Conservation (phyloP, 2,888 invertebrate species). For the Trimorus sp. region DNA sequence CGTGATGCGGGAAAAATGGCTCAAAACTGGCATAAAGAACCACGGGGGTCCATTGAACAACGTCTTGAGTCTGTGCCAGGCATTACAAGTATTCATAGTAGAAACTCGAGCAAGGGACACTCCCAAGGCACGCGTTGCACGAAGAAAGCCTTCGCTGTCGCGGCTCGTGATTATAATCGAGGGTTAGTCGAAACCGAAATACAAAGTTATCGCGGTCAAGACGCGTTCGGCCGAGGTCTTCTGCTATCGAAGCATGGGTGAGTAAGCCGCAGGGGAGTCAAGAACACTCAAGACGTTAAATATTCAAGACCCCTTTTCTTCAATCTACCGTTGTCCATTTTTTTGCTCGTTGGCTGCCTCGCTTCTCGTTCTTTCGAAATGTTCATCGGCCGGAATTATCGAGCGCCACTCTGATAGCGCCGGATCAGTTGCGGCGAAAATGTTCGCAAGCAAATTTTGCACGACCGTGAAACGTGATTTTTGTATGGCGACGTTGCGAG, state of each 20-base stretch:
- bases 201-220: conserved; percentile 63
- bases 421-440: background rate
- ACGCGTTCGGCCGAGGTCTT: conserved; percentile 58
- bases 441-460: background rate
- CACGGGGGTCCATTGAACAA: conserved; percentile 57
- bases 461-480: too few species aligned
- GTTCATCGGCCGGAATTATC: conserved; percentile 36
- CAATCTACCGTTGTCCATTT: conserved; percentile 55
- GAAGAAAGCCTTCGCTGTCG: conserved; percentile 52
- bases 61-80: conserved; percentile 58
- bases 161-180: conserved; percentile 61
- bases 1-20: conserved; percentile 47
- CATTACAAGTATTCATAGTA: conserved; percentile 55
- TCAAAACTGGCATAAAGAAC: conserved; percentile 60
- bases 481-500: too few species aligned
- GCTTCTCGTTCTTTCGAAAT: conserved; percentile 24
- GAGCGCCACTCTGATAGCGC: conserved; percentile 18
- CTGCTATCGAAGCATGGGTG: conserved; percentile 51
- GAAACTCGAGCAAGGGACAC: conserved; percentile 57
- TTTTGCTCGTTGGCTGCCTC: conserved; percentile 57
- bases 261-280: conserved; percentile 52
- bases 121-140: conserved; percentile 61
- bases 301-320: conserved; percentile 69
- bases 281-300: conserved; percentile 71
- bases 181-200: conserved; percentile 56